Evolutionary conservation across 2,797 vertebrate species (phyloP), one percentile per base, ranked within the genome.

Genomic region (Sebastes wilsoni): DNA sequence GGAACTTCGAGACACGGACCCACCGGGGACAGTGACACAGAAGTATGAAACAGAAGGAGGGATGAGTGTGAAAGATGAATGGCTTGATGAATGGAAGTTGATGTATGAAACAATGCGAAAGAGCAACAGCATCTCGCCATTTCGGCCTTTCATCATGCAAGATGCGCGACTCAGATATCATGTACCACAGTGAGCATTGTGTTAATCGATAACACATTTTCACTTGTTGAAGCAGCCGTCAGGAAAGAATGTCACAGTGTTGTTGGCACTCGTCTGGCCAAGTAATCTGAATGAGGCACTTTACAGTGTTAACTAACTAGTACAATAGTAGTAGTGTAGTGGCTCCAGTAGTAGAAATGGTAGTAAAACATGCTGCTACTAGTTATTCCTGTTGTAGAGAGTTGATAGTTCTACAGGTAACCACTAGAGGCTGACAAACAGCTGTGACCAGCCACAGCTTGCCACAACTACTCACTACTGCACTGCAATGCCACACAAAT

Each of bases 381-480:
- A 46, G 56, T 62, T 72, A 73, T 76, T 9, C 5, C 28, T 27
- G 28, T 80, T 46, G 25, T n/a, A 2, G n/a, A 66, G 30, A 56
- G 61, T 5, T 68, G 71, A 56, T 46, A 60, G 64, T 91, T 79
- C 74, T 28, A 25, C 81, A 87, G 84, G 81, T 92, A 85, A 86
- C 94, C 94, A 95, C 95, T 94, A 94, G 95, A 95, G 94, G 95
- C 88, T 90, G 94, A 94, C 94, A 95, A 92, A 95, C 87, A 82
- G 86, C 92, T 89, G 81, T 87, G 82, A 84, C 79, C 86, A 55
- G 78, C 62, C 77, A 34, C 78, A n/a, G 72, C 42, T 28, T 34
- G 23, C 36, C 58, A 36, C 67, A 61, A 27, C 61, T 12, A 22
- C 38, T 34, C 58, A 66, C 28, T 22, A 6, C 42, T 77, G 70